A percentile compares a stretch with the other conserved stretches of the same genome.
phyloP scores from a whole-genome alignment of 2,113 vertebrate genomes.

The Macroglossus sobrinus region DNA sequence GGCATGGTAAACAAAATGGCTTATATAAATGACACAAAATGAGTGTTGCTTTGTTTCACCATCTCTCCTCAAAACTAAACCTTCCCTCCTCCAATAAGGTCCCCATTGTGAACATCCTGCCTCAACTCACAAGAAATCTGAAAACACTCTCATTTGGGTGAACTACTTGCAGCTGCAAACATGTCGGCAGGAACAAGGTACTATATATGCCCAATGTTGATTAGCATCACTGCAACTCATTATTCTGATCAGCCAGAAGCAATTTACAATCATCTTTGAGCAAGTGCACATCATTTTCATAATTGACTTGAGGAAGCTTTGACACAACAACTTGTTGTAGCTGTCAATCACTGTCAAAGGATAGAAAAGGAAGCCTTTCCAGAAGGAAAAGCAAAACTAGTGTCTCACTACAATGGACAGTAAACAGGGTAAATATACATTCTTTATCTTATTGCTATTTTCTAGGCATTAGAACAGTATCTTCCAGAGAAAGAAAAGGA shows the following conservation, averaged over 20 bases:
- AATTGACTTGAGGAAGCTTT: slow-evolving; percentile 68
- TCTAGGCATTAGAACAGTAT: neutral
- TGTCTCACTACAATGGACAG: neutral
- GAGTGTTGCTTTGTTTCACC: neutral
- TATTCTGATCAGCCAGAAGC: slow-evolving; percentile 80
- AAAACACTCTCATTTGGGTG: slow-evolving; percentile 67
- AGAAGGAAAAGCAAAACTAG: neutral
- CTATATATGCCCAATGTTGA: slow-evolving; percentile 67
- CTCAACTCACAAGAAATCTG: neutral
- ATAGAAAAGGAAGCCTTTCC: neutral
- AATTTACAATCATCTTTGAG: slow-evolving; percentile 84
- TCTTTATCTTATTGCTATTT: neutral
- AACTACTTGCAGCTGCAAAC: slow-evolving; percentile 73
- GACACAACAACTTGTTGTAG: slow-evolving; percentile 71
- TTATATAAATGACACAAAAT: slow-evolving; percentile 37
- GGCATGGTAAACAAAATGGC: slow-evolving; percentile 42
- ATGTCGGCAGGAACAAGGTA: slow-evolving; percentile 49
- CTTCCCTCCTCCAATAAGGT: neutral
- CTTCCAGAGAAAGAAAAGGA: neutral
- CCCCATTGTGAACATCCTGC: neutral
- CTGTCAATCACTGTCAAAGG: slow-evolving; percentile 71
- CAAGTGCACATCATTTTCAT: slow-evolving; percentile 78
- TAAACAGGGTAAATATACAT: neutral
- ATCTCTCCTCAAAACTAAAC: neutral
- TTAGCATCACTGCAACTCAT: slow-evolving; percentile 75